phyloP scores from a whole-genome alignment of 2,797 vertebrate genomes.

The Potorous gilbertii region DNA sequence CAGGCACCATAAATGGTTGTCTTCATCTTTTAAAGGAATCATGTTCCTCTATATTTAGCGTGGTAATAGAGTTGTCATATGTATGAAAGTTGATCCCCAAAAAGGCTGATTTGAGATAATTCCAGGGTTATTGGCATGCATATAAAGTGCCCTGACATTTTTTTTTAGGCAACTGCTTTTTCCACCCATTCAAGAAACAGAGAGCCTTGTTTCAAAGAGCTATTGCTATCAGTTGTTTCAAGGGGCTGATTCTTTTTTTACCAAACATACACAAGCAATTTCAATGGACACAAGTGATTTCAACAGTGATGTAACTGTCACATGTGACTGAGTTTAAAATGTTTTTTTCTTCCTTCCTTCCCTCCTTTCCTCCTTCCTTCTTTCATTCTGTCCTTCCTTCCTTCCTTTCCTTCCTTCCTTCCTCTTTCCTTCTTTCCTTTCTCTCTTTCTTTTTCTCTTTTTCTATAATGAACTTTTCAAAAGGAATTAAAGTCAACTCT shows the following conservation, averaged over 20 bases:
- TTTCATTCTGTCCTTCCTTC: no score
- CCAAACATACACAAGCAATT: not conserved
- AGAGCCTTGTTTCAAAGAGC: not conserved
- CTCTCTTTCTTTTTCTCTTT: not conserved
- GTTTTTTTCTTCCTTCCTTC: not conserved
- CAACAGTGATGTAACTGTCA: not conserved
- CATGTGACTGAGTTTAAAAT: not conserved
- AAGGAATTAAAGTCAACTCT: not conserved
- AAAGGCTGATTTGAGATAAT: not conserved
- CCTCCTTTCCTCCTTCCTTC: no score
- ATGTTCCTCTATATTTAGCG: not conserved
- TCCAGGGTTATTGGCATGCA: not conserved
- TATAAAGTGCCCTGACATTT: not conserved
- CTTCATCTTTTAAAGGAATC: not conserved
- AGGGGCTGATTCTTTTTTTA: not conserved
- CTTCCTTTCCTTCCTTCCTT: no score
- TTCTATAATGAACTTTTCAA: not conserved
- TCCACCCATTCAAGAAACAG: not conserved
- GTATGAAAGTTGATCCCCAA: not conserved
- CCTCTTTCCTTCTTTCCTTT: no score
- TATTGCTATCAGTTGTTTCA: not conserved
- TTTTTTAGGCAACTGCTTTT: not conserved
- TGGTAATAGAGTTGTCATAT: not conserved
- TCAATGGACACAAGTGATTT: not conserved
- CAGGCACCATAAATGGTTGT: not conserved